These are phyloP conservation scores for Chionomys nivalis DNA, from an alignment of 2,113 vertebrate genomes.

Conservation along the genomic window DNA sequence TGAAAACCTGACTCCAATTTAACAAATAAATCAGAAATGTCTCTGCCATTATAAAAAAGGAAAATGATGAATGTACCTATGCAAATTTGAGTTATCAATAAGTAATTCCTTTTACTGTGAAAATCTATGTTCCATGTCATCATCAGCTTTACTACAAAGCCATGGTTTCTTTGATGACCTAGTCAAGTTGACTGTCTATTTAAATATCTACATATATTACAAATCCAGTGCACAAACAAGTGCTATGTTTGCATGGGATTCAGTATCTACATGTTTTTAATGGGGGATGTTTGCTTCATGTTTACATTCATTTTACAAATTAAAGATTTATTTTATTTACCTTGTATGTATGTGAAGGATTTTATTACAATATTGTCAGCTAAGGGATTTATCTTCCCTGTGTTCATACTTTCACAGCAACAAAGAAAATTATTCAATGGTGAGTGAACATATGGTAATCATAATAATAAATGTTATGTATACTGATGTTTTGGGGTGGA, in stretches of 20 bases:
- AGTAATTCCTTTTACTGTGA: background rate
- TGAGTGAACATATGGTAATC: background rate
- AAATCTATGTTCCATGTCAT: background rate
- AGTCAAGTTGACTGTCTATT: background rate
- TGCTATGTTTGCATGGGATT: background rate
- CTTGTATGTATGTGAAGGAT: background rate
- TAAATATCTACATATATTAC: background rate
- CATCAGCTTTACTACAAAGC: background rate
- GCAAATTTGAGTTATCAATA: background rate
- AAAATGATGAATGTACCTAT: background rate
- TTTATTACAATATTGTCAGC: conserved; percentile 14
- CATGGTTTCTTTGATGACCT: background rate
- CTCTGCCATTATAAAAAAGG: background rate
- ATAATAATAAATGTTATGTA: background rate
- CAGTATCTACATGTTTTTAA: background rate
- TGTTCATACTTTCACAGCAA: background rate
- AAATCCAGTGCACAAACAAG: background rate
- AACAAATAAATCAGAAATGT: background rate
- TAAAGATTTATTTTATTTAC: conserved; percentile 13
- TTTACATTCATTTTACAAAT: background rate
- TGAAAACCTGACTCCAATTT: background rate
- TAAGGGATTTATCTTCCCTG: conserved; percentile 19
- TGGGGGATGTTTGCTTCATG: background rate
- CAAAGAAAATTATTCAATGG: conserved; percentile 26
- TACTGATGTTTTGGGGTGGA: background rate